Evolutionary conservation across 2,888 invertebrate species (phyloP), one percentile per base, ranked within the genome.

Genomic region (Stenurella melanura): DNA sequence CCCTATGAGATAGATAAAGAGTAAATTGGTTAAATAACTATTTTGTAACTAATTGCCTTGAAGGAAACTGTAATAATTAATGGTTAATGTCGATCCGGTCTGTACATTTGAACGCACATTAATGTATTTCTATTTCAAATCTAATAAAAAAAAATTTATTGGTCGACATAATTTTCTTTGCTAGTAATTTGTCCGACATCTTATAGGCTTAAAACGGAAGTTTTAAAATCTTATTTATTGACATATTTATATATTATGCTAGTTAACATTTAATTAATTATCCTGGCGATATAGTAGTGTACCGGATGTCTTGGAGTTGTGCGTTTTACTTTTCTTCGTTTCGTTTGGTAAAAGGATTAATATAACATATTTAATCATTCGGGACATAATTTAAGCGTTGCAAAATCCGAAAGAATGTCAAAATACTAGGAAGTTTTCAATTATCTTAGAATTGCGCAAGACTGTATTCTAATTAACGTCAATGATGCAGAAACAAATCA

Each of bases 201-300:
- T 50, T 60, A 38, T 21, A 64, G 21, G 64, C 17, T 70, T 18
- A 38, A 42, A 70, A 42, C 60, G 70, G 60, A 70, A 61, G 42
- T 60, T 34, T 60, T 70, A 70, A 70, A 70, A 70, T 21, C 15
- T 19, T 60, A 70, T 70, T 38, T 70, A 70, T 70, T 70, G 70
- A 58, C 70, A 42, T 42, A 60, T 60, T 64, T 21, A 60, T 60
- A 70, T 18, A 58, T 21, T 21, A 70, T 58, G 34, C 56, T 3
- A 64, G 18, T 56, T 56, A 56, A 17, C 58, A 57, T 69, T 69
- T 69, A 57, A 69, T 69, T 69, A 56, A 69, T 50, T 30, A 58
- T 57, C 57, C 38, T 34, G 30, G n/a, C 15, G 50, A 50, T 50
- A 50, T 50, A 18, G 17, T 70, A 60, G 17, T 70, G 34, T 70